A percentile compares a stretch with the other conserved stretches of the same genome.
Conservation (phyloP, 2,888 invertebrate genomes). For the Platynereis dumerilii region DNA sequence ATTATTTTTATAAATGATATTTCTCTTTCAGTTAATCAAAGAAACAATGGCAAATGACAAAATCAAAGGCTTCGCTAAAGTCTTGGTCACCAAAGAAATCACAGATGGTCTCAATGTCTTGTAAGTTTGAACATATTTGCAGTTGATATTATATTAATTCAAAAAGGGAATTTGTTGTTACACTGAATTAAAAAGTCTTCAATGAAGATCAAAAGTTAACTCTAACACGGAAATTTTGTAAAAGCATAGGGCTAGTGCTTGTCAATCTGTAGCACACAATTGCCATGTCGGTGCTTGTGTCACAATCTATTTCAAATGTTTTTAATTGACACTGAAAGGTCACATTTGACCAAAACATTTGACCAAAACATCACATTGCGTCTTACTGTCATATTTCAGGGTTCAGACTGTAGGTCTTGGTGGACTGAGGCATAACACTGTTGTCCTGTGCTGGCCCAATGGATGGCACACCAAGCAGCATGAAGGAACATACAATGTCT, state of each 20-base stretch:
- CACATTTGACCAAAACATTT: too few species aligned
- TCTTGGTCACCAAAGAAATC: constrained; percentile 37
- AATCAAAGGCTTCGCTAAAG: constrained; percentile 44
- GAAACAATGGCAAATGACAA: constrained; percentile 34
- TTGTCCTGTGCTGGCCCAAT: constrained; percentile 43
- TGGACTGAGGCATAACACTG: constrained; percentile 40
- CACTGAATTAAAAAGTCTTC: too few species aligned
- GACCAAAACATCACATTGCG: too few species aligned
- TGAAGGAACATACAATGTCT: constrained; percentile 29
- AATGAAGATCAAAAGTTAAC: too few species aligned
- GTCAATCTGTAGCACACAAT: too few species aligned
- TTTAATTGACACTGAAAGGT: too few species aligned
- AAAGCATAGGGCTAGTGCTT: too few species aligned
- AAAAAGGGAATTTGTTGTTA: neutral
- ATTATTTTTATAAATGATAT: too few species aligned
- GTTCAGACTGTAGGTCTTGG: constrained; percentile 44
- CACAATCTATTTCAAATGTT: too few species aligned
- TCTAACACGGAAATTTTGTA: too few species aligned
- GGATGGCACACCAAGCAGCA: constrained; percentile 30
- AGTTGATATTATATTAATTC: neutral
- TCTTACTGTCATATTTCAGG: too few species aligned
- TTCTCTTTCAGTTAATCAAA: constrained; percentile 29
- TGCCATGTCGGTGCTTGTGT: too few species aligned
- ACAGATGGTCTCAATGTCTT: constrained; percentile 71
- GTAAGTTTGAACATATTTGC: constrained; percentile 68